phyloP scores from a whole-genome alignment of 2,113 vertebrate genomes.

The Siniperca chuatsi region DNA sequence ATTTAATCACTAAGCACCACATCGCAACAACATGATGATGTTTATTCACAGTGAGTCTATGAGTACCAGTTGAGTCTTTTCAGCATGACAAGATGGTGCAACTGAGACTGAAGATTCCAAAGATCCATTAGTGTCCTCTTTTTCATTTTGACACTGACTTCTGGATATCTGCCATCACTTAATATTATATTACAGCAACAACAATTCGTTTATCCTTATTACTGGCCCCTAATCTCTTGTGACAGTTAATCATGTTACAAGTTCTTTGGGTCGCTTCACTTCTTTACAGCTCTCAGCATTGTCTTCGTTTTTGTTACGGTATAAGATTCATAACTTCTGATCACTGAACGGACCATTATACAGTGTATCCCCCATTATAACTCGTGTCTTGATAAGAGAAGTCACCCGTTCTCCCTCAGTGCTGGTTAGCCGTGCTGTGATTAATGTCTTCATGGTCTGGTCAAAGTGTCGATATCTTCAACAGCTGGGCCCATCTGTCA shows the following conservation, averaged over 20 bases:
- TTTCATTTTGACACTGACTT: constrained; percentile 74
- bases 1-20: constrained; percentile 26
- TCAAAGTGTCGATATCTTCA: constrained; percentile 85
- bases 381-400: constrained; percentile 66
- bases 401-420: constrained; percentile 65
- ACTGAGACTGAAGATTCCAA: constrained; percentile 56
- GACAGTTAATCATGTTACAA: constrained; percentile 75
- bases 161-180: constrained; percentile 77
- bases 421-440: constrained; percentile 77
- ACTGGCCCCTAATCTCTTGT: constrained; percentile 72
- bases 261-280: constrained; percentile 54
- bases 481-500: constrained; percentile 85
- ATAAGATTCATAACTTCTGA: constrained; percentile 55
- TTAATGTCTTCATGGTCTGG: constrained; percentile 81
- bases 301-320: constrained; percentile 29
- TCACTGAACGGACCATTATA: constrained; percentile 38
- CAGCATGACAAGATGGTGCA: constrained; percentile 57
- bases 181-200: constrained; percentile 75
- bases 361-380: constrained; percentile 20
- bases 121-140: constrained; percentile 75
- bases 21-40: constrained; percentile 11
- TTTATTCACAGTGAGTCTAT: constrained; percentile 24
- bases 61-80: constrained; percentile 56
- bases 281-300: constrained; percentile 25
- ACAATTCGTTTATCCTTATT: constrained; percentile 77